Evolutionary conservation across 2,113 vertebrate species (phyloP).

Genomic region (Pao palembangensis): DNA sequence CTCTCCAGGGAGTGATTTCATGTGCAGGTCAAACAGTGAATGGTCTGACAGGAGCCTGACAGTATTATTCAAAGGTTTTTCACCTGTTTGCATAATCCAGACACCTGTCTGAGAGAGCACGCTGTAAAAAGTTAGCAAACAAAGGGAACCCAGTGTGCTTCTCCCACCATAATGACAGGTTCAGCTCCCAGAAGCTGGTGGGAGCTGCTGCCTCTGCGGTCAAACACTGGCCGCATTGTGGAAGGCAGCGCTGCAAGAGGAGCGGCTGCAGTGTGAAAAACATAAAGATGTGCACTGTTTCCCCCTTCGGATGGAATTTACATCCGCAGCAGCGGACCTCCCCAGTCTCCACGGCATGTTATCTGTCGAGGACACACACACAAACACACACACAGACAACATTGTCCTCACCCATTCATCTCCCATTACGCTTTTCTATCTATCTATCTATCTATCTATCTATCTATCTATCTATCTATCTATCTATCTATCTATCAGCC

Average conservation of each 20-base stretch:
- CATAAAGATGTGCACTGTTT: background rate
- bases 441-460: constrained; percentile 1
- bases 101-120: background rate
- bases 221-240: background rate
- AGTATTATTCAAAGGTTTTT: constrained; percentile 10
- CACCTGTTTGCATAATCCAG: constrained; percentile 5
- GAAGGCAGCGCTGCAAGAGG: background rate
- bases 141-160: constrained; percentile 7
- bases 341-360: too few relatives aligned
- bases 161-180: constrained; percentile 3
- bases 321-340: too few relatives aligned
- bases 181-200: background rate
- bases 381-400: too few relatives aligned
- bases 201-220: background rate
- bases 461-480: background rate
- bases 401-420: background rate
- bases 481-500: too few relatives aligned
- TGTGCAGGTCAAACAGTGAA: constrained; percentile 1
- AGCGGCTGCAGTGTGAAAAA: background rate
- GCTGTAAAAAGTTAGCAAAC: constrained; percentile 8
- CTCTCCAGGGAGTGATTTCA: background rate
- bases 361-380: too few relatives aligned
- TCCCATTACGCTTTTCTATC: background rate
- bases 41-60: constrained; percentile 1
- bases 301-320: background rate